phyloP scores from a whole-genome alignment of 2,797 vertebrate genomes.

The Notolabrus celidotus region DNA sequence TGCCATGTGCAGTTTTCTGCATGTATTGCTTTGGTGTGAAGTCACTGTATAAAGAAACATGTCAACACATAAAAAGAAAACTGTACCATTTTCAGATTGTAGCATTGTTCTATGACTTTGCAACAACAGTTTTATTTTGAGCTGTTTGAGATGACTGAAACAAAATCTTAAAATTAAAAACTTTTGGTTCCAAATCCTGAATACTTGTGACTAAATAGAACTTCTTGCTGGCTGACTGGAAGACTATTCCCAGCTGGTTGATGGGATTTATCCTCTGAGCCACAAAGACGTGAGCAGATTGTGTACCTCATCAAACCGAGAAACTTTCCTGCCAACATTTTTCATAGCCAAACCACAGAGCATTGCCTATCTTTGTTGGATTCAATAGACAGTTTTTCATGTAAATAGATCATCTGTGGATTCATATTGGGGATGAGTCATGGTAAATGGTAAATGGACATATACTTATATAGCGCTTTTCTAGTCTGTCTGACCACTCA shows the following conservation, averaged over 20 bases:
- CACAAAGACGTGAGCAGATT: constrained; percentile 2
- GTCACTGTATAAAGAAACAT: constrained; percentile 33
- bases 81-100: constrained; percentile 19
- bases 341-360: background rate
- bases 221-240: background rate
- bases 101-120: constrained; percentile 50
- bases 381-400: background rate
- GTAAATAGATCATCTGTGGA: too few relatives aligned
- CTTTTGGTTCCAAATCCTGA: constrained; percentile 15
- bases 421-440: too few relatives aligned
- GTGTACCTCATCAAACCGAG: background rate
- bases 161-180: constrained; percentile 39
- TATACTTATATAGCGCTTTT: too few relatives aligned
- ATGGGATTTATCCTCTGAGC: constrained; percentile 1
- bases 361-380: background rate
- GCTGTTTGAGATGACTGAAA: constrained; percentile 8
- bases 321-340: background rate
- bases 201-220: constrained; percentile 3
- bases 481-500: too few relatives aligned
- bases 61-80: constrained; percentile 9
- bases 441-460: too few relatives aligned
- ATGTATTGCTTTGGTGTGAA: constrained; percentile 53
- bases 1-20: constrained; percentile 57
- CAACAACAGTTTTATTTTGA: constrained; percentile 28
- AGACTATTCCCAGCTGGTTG: background rate